These are phyloP conservation scores for Rhyacophila evoluta DNA, from an alignment of 2,888 invertebrate genomes.

Conservation along the genomic window DNA sequence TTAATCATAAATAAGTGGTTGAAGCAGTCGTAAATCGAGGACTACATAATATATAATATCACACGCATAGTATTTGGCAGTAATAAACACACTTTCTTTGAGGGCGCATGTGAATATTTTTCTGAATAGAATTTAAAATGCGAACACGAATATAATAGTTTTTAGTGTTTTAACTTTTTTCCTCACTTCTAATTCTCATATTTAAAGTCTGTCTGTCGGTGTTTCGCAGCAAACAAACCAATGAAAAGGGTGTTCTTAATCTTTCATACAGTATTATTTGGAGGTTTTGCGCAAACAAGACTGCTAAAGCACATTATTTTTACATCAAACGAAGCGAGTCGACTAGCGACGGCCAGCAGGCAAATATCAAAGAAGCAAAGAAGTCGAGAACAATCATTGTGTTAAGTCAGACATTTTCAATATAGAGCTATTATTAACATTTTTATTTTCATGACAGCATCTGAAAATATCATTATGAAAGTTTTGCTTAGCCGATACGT, in stretches of 20 bases:
- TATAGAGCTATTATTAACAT: too few species aligned
- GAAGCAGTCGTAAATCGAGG: too few species aligned
- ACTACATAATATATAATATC: too few species aligned
- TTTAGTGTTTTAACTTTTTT: not conserved
- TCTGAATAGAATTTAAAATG: too few species aligned
- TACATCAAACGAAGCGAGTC: conserved; percentile 42
- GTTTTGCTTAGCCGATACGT: too few species aligned
- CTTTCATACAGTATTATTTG: conserved; percentile 15
- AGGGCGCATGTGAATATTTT: too few species aligned
- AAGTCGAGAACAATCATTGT: not conserved
- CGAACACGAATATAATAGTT: too few species aligned
- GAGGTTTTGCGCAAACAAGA: not conserved
- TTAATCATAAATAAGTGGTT: too few species aligned
- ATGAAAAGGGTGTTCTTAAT: not conserved
- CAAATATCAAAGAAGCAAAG: conserved; percentile 47
- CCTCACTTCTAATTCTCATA: not conserved
- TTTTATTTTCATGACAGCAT: too few species aligned
- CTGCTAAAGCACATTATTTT: conserved; percentile 41
- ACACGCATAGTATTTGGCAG: too few species aligned
- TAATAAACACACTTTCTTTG: too few species aligned
- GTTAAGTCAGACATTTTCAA: not conserved
- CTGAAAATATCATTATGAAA: too few species aligned
- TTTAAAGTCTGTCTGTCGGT: not conserved
- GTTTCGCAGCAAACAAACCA: not conserved
- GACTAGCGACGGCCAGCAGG: conserved; percentile 23